phyloP scores from a whole-genome alignment of 2,888 invertebrate species.

The Beris chalybata region DNA sequence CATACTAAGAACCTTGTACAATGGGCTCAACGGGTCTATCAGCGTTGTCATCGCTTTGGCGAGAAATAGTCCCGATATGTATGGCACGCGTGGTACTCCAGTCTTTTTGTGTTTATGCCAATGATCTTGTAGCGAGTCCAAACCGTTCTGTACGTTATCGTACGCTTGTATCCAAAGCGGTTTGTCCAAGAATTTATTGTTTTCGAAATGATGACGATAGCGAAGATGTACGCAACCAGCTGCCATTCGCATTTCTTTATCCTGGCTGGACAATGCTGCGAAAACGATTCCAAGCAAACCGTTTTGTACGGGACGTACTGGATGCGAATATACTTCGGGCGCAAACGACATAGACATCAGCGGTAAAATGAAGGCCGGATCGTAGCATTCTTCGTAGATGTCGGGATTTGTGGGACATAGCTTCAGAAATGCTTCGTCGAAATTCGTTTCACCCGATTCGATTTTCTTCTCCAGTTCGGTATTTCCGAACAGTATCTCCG shows the following conservation, averaged over 20 bases:
- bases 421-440: slow-evolving; percentile 45
- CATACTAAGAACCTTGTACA: slow-evolving; percentile 77
- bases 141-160: slow-evolving; percentile 53
- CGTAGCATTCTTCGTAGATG: slow-evolving; percentile 64
- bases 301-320: slow-evolving; percentile 68
- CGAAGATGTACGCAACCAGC: slow-evolving; percentile 75
- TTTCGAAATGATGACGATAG: slow-evolving; percentile 75
- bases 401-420: slow-evolving; percentile 49
- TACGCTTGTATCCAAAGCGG: slow-evolving; percentile 54
- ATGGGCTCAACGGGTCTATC: slow-evolving; percentile 71
- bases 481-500: slow-evolving; percentile 44
- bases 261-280: slow-evolving; percentile 69
- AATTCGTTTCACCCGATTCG: slow-evolving; percentile 44
- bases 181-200: slow-evolving; percentile 59
- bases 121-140: slow-evolving; percentile 46
- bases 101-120: slow-evolving; percentile 53
- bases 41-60: slow-evolving; percentile 63
- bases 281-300: slow-evolving; percentile 73
- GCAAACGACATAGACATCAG: slow-evolving; percentile 73
- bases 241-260: slow-evolving; percentile 67
- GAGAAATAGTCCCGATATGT: slow-evolving; percentile 51
- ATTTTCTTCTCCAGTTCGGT: slow-evolving; percentile 49
- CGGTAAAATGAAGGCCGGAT: slow-evolving; percentile 80
- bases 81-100: slow-evolving; percentile 52
- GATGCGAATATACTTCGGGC: slow-evolving; percentile 73